These are phyloP conservation scores for Poecilia gillii DNA, from an alignment of 2,797 vertebrate genomes.

Conservation along the genomic window DNA sequence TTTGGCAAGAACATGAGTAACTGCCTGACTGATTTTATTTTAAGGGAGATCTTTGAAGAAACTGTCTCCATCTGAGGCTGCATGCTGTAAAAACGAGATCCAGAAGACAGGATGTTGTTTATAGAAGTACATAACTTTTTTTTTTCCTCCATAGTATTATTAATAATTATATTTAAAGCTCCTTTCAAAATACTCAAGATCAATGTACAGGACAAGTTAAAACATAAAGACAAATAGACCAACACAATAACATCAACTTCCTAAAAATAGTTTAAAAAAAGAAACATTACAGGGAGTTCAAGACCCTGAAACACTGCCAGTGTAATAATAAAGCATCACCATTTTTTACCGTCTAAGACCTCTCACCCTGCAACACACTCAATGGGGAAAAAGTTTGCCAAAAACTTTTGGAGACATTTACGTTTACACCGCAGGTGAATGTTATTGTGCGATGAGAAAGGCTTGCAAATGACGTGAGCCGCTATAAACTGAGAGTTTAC, in stretches of 20 bases:
- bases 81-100: not conserved
- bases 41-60: too few relatives aligned
- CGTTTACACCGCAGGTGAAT: not conserved
- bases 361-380: not conserved
- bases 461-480: slow-evolving; percentile 10
- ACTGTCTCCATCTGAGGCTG: slow-evolving; percentile 5
- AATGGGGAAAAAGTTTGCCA: not conserved
- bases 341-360: not conserved
- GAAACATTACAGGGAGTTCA: too few relatives aligned
- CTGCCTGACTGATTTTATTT: too few relatives aligned
- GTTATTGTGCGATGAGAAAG: too few relatives aligned
- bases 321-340: not conserved
- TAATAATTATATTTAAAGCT: not conserved
- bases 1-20: too few relatives aligned
- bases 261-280: too few relatives aligned
- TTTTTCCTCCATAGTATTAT: not conserved
- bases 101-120: not conserved
- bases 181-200: too few relatives aligned
- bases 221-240: too few relatives aligned
- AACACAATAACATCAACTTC: too few relatives aligned
- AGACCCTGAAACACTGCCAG: not conserved
- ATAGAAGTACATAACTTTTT: not conserved
- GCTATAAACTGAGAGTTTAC: slow-evolving; percentile 27
- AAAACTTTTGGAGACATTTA: not conserved
- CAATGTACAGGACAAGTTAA: too few relatives aligned